Conservation (phyloP, 2,888 invertebrate genomes). For the Lymantria monacha region DNA sequence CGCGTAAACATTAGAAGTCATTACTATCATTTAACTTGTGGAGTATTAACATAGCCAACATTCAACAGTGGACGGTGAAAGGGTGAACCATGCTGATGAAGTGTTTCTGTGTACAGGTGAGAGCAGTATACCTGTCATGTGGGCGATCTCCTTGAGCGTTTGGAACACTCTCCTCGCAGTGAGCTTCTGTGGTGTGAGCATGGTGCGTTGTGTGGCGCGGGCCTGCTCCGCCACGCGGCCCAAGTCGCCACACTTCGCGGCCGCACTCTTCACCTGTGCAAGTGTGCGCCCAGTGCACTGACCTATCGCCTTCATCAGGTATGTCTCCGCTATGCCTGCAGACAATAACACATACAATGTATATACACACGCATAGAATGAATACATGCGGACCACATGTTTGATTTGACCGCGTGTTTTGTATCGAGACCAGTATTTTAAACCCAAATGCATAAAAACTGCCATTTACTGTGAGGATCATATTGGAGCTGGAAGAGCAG, state of each 20-base stretch:
- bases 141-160: slow-evolving; percentile 88
- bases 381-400: too few relatives aligned
- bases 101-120: too few relatives aligned
- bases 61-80: too few relatives aligned
- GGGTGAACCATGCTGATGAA: too few relatives aligned
- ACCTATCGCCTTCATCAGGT: slow-evolving; percentile 96
- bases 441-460: too few relatives aligned
- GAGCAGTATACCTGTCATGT: slow-evolving; percentile 85
- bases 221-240: slow-evolving; percentile 95
- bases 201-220: slow-evolving; percentile 91
- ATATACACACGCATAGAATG: background rate
- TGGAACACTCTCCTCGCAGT: slow-evolving; percentile 50
- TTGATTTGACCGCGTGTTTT: too few relatives aligned
- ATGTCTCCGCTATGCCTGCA: slow-evolving; percentile 96
- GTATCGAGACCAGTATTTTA: too few relatives aligned
- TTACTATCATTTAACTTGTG: too few relatives aligned
- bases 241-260: slow-evolving; percentile 89
- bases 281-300: slow-evolving; percentile 93
- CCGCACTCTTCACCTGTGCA: slow-evolving; percentile 89
- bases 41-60: too few relatives aligned
- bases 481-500: too few relatives aligned
- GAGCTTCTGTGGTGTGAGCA: slow-evolving; percentile 92
- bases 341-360: background rate
- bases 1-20: too few relatives aligned
- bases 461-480: too few relatives aligned